Evolutionary conservation across 1,140 invertebrate species (phyloP), one percentile per base, ranked within the genome.

Genomic region (Riptortus pedestris): DNA sequence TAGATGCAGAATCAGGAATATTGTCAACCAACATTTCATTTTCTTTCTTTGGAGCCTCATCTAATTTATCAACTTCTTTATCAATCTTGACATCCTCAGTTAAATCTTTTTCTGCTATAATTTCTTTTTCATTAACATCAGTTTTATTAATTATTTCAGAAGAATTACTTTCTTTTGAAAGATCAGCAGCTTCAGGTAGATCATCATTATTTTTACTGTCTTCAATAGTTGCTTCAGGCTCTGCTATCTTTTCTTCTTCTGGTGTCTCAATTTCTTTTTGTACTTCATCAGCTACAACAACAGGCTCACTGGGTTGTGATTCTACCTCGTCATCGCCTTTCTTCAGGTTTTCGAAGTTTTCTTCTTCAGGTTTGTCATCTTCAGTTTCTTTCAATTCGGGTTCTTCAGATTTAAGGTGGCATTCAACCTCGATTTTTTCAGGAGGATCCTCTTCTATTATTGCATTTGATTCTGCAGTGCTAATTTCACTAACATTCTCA

Each of bases 151-250:
- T n/a, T n/a, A n/a, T n/a, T n/a, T n/a, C n/a, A n/a, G n/a, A n/a
- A n/a, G n/a, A n/a, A n/a, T n/a, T 38, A 59, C 47, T 2, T 69
- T 66, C 24, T 69, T 73, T 67, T 7, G 24, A 20, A 11, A 51
- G 16, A 29, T 14, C 61, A 60, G 69, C 72, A 26, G 69, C 64
- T 22, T 62, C 57, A 58, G 24, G 48, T 62, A 69, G 67, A 47
- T 71, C 70, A 33, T 69, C 67, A 57, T 70, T 70, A n/a, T 66
- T 65, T 57, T 71, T 64, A 24, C 73, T 67, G 26, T 22, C 33
- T 47, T n/a, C n/a, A n/a, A 47, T 45, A n/a, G 18, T 62, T 45
- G 28, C 33, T 61, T 62, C 38, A 2, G 65, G 24, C 14, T 67
- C 45, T 43, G 60, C 51, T 28, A 59, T n/a, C 9, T 62, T 69